phyloP scores from a whole-genome alignment of 2,888 invertebrate species.

The Caenorhabditis sinica region DNA sequence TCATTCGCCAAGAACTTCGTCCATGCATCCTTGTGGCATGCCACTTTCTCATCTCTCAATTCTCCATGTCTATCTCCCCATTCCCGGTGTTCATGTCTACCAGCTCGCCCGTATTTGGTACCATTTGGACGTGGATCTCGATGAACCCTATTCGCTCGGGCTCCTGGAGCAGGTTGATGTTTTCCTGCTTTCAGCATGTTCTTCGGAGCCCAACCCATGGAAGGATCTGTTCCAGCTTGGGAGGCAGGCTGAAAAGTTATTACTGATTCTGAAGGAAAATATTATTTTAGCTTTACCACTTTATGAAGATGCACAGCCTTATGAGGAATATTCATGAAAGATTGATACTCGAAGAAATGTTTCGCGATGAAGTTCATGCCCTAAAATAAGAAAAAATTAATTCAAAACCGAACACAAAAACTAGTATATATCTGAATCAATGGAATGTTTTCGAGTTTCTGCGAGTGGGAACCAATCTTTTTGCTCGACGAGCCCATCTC shows the following conservation, averaged over 20 bases:
- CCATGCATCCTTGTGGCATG: conserved; percentile 83
- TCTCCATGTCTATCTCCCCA: conserved; percentile 83
- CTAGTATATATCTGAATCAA: background rate
- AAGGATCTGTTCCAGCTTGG: conserved; percentile 82
- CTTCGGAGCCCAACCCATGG: conserved; percentile 83
- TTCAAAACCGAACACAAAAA: background rate
- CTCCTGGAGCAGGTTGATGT: conserved; percentile 81
- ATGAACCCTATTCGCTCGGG: conserved; percentile 80
- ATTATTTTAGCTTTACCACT: conserved; percentile 71
- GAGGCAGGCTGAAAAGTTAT: conserved; percentile 76
- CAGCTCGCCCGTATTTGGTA: conserved; percentile 80
- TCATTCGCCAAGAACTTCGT: conserved; percentile 80
- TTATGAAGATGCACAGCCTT: conserved; percentile 83
- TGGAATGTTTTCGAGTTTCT: conserved; percentile 54
- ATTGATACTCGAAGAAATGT: conserved; percentile 83
- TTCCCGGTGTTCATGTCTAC: conserved; percentile 80
- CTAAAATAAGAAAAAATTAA: conserved; percentile 66
- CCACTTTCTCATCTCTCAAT: conserved; percentile 81
- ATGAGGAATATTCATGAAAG: conserved; percentile 83
- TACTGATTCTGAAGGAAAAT: background rate
- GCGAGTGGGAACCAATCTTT: conserved; percentile 13
- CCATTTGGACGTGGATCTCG: conserved; percentile 76
- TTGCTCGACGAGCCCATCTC: conserved; percentile 29
- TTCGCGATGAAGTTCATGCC: conserved; percentile 83
- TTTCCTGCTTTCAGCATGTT: conserved; percentile 80